Evolutionary conservation across 2,113 vertebrate species (phyloP).

Genomic region (Salvelinus namaycush): DNA sequence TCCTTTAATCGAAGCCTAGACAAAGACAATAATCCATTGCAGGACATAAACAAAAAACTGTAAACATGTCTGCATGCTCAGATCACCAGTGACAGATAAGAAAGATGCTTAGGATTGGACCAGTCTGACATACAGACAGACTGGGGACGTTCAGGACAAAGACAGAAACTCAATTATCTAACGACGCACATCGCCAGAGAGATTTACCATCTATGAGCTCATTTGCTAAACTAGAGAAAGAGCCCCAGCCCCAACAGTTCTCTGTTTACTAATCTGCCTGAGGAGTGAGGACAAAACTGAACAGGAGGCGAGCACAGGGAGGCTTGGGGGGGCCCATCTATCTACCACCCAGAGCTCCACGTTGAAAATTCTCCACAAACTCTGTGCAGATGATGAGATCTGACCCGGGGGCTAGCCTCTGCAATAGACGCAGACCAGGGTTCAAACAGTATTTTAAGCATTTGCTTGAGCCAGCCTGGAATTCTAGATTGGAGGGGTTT

Average conservation of each 20-base stretch:
- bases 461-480: no score
- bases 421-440: slow-evolving; percentile 10
- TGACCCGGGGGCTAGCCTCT: background rate
- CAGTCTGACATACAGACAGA: slow-evolving; percentile 43
- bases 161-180: slow-evolving; percentile 77
- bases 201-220: slow-evolving; percentile 80
- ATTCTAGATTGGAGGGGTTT: no score
- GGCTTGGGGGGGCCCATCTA: background rate
- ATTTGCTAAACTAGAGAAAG: slow-evolving; percentile 48
- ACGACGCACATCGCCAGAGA: slow-evolving; percentile 59
- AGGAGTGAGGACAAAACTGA: slow-evolving; percentile 19
- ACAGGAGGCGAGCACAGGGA: slow-evolving; percentile 10
- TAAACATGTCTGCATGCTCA: slow-evolving; percentile 14
- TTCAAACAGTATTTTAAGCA: no score
- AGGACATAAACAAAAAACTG: slow-evolving; percentile 26
- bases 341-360: slow-evolving; percentile 7
- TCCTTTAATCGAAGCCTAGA: background rate
- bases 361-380: slow-evolving; percentile 23
- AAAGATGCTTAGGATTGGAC: slow-evolving; percentile 46
- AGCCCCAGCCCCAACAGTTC: slow-evolving; percentile 37
- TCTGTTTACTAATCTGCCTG: slow-evolving; percentile 33
- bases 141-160: slow-evolving; percentile 70
- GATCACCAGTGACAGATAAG: slow-evolving; percentile 37
- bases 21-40: slow-evolving; percentile 16
- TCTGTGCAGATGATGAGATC: slow-evolving; percentile 14